Evolutionary conservation across 1,140 invertebrate genomes (phyloP).

Genomic region (Vollenhovia emeryi): DNA sequence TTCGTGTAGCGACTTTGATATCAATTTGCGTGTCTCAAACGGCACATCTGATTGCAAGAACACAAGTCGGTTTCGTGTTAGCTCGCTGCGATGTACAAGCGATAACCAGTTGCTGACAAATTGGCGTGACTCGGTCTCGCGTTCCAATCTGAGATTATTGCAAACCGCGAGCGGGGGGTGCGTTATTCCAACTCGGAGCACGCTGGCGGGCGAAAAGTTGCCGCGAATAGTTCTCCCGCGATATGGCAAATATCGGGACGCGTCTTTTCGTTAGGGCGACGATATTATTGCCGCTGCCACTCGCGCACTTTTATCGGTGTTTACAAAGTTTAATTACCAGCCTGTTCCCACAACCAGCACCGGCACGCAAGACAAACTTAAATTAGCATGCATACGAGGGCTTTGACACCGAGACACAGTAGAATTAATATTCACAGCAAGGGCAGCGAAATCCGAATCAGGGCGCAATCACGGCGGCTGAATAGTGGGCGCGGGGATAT

Average conservation of each 20-base stretch:
- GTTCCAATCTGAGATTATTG: constrained; percentile 1
- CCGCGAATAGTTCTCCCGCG: background rate
- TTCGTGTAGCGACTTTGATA: background rate
- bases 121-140: constrained; percentile 1
- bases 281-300: constrained; percentile 3
- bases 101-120: constrained; percentile 16
- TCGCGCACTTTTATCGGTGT: constrained; percentile 32
- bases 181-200: background rate
- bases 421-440: constrained; percentile 58
- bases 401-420: constrained; percentile 53
- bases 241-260: constrained; percentile 11
- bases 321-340: constrained; percentile 52
- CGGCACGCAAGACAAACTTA: constrained; percentile 35
- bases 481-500: constrained; percentile 22
- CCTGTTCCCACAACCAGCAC: background rate
- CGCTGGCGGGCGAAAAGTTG: constrained; percentile 9
- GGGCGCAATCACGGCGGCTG: background rate
- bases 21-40: background rate
- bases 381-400: constrained; percentile 55
- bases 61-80: background rate
- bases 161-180: background rate
- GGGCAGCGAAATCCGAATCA: constrained; percentile 38
- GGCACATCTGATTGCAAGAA: background rate
- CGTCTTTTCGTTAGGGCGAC: constrained; percentile 24
- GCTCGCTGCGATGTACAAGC: background rate